Evolutionary conservation across 2,888 invertebrate species (phyloP).

Genomic region (Nomada fucata): DNA sequence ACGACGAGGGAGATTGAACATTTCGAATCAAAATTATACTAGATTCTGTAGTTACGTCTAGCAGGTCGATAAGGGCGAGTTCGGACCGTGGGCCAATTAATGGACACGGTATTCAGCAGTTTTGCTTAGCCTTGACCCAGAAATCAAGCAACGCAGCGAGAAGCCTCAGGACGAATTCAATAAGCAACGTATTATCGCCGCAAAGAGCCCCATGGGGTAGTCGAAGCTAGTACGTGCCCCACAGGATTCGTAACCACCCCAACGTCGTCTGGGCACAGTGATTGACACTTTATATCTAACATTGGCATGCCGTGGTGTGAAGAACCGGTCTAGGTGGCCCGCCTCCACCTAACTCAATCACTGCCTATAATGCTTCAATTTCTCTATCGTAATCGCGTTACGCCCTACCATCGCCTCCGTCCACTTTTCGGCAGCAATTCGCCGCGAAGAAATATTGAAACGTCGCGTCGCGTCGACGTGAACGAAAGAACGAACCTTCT

Average conservation of each 20-base stretch:
- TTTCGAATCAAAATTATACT: no score
- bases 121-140: constrained; percentile 71
- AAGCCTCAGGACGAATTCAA: constrained; percentile 73
- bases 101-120: constrained; percentile 6
- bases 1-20: no score
- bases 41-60: neutral
- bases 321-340: constrained; percentile 73
- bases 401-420: constrained; percentile 68
- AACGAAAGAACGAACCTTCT: constrained; percentile 17
- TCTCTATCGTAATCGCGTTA: constrained; percentile 82
- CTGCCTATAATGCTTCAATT: constrained; percentile 83
- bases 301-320: constrained; percentile 74
- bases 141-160: constrained; percentile 48
- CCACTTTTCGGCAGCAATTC: constrained; percentile 67
- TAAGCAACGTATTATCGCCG: constrained; percentile 78
- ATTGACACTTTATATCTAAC: constrained; percentile 82
- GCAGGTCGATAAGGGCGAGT: neutral
- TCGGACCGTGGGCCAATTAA: constrained; percentile 6
- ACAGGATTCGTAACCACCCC: constrained; percentile 66
- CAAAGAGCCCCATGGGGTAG: constrained; percentile 74
- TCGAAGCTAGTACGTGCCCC: constrained; percentile 43
- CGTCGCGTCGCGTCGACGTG: constrained; percentile 39
- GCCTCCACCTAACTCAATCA: constrained; percentile 82
- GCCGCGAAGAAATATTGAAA: constrained; percentile 70
- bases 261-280: constrained; percentile 70